Evolutionary conservation across 2,888 invertebrate genomes (phyloP), one percentile per base, ranked within the genome.

Genomic region (Terebella lapidaria): DNA sequence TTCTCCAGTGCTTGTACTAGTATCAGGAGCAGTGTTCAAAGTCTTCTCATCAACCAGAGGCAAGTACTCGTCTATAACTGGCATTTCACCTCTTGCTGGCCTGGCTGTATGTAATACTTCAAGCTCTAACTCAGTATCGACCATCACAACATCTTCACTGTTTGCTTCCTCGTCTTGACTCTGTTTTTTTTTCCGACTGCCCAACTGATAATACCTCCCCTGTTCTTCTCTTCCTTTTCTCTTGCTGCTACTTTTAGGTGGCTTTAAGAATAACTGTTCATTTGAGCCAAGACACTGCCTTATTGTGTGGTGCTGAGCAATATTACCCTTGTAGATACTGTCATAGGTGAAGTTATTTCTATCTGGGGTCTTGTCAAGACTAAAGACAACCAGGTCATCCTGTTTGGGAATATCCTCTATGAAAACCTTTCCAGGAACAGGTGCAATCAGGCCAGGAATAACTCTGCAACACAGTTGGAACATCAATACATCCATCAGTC

Each of bases 311-410:
- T 75, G 78, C 28, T 66, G 69, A 2, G 80, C 71, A 26, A 78
- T 68, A 57, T 78, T 74, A 24, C 68, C 67, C 57, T 73, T 75
- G 61, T 77, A 77, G 26, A 81, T 62, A 26, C 74, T 72, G 28
- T 73, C 73, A 68, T 76, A 81, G 2, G 70, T 68, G 63, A 73
- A 70, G 58, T 78, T 76, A 52, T 76, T 71, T 55, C 59, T 62
- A 64, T 81, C 79, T 4, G 71, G 51, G 55, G 67, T 70, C 18
- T 72, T 60, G 67, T 81, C 81, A 55, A 55, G n/a, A n/a, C n/a
- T n/a, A n/a, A n/a, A n/a, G n/a, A n/a, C n/a, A n/a, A n/a, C n/a
- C n/a, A n/a, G n/a, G n/a, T n/a, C n/a, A n/a, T n/a, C n/a, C 25
- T 10, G 26, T 26, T n/a, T n/a, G n/a, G n/a, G n/a, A n/a, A n/a